Evolutionary conservation across 2,113 vertebrate species (phyloP), one percentile per base, ranked within the genome.

Genomic region (Pedetes capensis): DNA sequence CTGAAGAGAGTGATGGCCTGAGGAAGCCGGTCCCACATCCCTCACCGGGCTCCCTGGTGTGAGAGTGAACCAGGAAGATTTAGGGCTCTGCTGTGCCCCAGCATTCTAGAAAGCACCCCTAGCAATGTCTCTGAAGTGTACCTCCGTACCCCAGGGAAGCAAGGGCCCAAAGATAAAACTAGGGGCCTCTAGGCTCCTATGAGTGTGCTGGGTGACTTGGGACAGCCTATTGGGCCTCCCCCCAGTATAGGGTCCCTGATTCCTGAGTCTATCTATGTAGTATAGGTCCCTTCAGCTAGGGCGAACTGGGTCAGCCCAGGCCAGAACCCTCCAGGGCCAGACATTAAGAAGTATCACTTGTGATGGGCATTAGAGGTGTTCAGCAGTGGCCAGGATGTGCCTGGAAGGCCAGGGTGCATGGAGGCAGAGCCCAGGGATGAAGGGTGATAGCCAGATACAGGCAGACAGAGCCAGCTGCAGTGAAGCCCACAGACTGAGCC

Each of bases 391-490:
- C 14, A 53, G 27, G 44, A 20, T 61, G 22, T 61, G 13, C 18
- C 18, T 29, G 29, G 59, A 61, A 79, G 55, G 53, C 29, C 37
- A 37, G 20, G 8, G 4, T 18, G 25, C 32, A 9, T 0, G 3
- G 29, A n/a, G 68, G 42, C 17, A 49, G 66, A 39, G 32, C 32
- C 69, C 29, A 22, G 64, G 44, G 53, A 18, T 0, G 1, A 3
- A 39, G 42, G 61, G 37, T 55, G 1, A 75, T 3, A 1, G 32
- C 22, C 55, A 22, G 23, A 57, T 0, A 2, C 37, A 23, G 74
- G 12, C 23, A 6, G 14, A 25, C 1, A 0, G 37, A 22, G 76
- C 25, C 2, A 61, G 51, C 2, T 25, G 49, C 7, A 10, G 17
- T 49, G 12, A 3, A 71, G 39, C 23, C 49, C 12, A 3, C 0